Conservation (phyloP, 92 coral and sea anemone species). For the Palythoa caribaeorum region DNA sequence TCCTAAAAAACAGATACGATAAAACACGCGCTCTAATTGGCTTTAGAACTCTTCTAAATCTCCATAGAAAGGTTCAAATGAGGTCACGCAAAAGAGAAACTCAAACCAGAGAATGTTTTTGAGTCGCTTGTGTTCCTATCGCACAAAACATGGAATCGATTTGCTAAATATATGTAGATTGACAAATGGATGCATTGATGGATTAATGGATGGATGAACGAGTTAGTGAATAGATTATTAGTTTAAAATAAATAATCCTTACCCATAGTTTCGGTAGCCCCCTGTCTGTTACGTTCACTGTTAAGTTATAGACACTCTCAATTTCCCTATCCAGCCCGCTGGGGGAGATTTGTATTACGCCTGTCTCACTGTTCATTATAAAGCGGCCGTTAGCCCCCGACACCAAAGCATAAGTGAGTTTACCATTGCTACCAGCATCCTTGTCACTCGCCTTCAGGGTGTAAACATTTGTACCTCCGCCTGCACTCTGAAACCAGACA, state of each 20-base stretch:
- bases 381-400: slow-evolving; percentile 75
- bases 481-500: slow-evolving; percentile 59
- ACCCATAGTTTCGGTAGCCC: slow-evolving; percentile 75
- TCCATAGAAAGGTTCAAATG: no score
- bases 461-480: slow-evolving; percentile 70
- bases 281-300: slow-evolving; percentile 78
- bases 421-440: slow-evolving; percentile 78
- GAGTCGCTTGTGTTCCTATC: no score
- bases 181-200: background rate
- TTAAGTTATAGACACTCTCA: slow-evolving; percentile 70
- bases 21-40: no score
- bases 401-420: slow-evolving; percentile 72
- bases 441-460: slow-evolving; percentile 72
- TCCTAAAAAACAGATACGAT: no score
- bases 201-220: background rate
- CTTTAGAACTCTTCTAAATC: no score
- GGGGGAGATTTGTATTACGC: slow-evolving; percentile 80
- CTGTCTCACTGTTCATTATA: slow-evolving; percentile 79
- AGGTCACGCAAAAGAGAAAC: no score
- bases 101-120: no score
- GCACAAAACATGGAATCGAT: no score
- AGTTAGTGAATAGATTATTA: no score
- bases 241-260: background rate
- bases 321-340: slow-evolving; percentile 86
- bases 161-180: background rate